Evolutionary conservation across 2,888 invertebrate species (phyloP).

Genomic region (Parapristionchus giblindavisi): DNA sequence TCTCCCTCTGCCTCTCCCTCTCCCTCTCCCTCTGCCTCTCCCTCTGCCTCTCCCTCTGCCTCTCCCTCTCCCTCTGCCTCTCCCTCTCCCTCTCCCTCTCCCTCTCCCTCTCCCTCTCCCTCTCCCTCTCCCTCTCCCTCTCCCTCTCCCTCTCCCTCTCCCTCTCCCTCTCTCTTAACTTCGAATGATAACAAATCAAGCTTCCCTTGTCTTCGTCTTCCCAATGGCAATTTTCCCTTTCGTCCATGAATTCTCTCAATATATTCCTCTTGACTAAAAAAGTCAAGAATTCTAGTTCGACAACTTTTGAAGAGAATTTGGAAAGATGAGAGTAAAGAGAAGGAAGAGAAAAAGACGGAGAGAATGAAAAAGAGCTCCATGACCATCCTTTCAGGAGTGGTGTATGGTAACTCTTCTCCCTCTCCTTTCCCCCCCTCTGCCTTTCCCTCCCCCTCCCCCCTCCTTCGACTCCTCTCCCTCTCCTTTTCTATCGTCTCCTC

Average conservation of each 20-base stretch:
- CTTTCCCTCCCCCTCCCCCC: conserved; percentile 26
- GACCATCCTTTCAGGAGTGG: conserved; percentile 12
- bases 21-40: conserved; percentile 31
- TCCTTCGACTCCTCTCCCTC: conserved; percentile 17
- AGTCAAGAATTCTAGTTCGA: neutral
- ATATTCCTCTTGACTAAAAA: conserved; percentile 20
- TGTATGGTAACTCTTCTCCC: conserved; percentile 10
- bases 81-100: conserved; percentile 37
- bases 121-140: conserved; percentile 36
- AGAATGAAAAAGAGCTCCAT: neutral
- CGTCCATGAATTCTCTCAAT: conserved; percentile 12
- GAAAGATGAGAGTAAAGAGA: conserved; percentile 28
- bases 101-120: conserved; percentile 32
- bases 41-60: conserved; percentile 1
- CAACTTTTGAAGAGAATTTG: conserved; percentile 5
- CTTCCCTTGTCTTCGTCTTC: conserved; percentile 34
- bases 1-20: conserved; percentile 12
- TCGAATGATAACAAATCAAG: too few species aligned
- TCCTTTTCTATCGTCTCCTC: conserved; percentile 37
- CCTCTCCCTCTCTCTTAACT: too few species aligned
- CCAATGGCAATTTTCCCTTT: conserved; percentile 28
- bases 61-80: conserved; percentile 27
- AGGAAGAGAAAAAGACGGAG: conserved; percentile 19
- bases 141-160: conserved; percentile 34
- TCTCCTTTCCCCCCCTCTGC: conserved; percentile 1